Evolutionary conservation across 2,797 vertebrate species (phyloP).

Genomic region (Brachyalestes nurse): DNA sequence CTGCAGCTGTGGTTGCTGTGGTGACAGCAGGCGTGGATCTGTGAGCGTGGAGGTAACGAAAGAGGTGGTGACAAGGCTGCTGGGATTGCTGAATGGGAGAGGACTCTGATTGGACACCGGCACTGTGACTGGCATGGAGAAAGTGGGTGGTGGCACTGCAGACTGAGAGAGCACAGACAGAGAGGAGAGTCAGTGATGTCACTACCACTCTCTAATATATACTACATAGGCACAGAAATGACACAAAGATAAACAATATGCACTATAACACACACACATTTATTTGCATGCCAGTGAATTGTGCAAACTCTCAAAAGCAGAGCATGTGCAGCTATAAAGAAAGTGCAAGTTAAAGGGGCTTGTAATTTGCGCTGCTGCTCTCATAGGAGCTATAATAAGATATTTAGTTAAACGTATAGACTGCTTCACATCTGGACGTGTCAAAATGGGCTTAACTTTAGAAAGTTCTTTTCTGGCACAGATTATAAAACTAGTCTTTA

Average conservation of each 20-base stretch:
- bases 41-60: constrained; percentile 91
- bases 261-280: constrained; percentile 39
- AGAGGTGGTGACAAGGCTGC: constrained; percentile 91
- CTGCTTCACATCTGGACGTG: neutral
- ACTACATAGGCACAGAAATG: neutral
- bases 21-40: constrained; percentile 93
- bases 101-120: constrained; percentile 92
- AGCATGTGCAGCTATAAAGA: constrained; percentile 47
- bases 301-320: constrained; percentile 65
- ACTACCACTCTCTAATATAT: neutral
- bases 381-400: neutral
- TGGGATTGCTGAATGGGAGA: constrained; percentile 93
- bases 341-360: constrained; percentile 62
- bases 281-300: constrained; percentile 72
- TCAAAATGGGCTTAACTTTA: neutral
- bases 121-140: constrained; percentile 96
- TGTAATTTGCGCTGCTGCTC: neutral
- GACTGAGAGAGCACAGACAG: constrained; percentile 79
- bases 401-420: neutral
- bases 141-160: constrained; percentile 90
- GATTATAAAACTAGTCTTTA: neutral
- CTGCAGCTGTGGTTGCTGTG: constrained; percentile 90
- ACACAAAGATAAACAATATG: constrained; percentile 23
- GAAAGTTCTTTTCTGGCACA: neutral
- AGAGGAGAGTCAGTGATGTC: constrained; percentile 52